phyloP scores from a whole-genome alignment of 2,888 invertebrate species.

The Lumbricus terrestris region DNA sequence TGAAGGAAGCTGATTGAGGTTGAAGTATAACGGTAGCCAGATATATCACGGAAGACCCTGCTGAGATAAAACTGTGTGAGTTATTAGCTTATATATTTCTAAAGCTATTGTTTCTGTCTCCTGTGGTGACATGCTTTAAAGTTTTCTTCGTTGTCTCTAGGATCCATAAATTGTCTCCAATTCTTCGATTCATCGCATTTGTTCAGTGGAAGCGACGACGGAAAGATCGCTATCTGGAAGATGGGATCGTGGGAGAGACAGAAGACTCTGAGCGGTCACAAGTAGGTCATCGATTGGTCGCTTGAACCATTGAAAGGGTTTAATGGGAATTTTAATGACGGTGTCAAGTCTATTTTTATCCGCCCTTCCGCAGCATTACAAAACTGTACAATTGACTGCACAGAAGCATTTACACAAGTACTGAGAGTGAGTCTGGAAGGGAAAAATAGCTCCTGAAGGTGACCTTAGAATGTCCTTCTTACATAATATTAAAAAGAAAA shows the following conservation, averaged over 20 bases:
- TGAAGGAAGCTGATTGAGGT: too few relatives aligned
- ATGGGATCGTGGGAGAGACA: constrained; percentile 83
- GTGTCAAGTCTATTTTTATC: too few relatives aligned
- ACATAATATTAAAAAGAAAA: too few relatives aligned
- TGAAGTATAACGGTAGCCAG: too few relatives aligned
- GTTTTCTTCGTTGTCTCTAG: constrained; percentile 51
- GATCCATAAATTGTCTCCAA: constrained; percentile 74
- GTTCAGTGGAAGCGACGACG: constrained; percentile 81
- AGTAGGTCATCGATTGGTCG: constrained; percentile 61
- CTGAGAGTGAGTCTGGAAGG: too few relatives aligned
- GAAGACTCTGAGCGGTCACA: constrained; percentile 75
- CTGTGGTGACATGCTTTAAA: neutral
- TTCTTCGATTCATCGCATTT: constrained; percentile 76
- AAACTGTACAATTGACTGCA: too few relatives aligned
- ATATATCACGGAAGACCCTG: too few relatives aligned
- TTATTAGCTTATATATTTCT: neutral
- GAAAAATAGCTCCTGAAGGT: too few relatives aligned
- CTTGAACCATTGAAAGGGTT: neutral
- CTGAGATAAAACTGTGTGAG: neutral
- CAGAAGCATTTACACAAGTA: too few relatives aligned
- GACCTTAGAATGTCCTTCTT: too few relatives aligned
- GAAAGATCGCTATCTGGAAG: constrained; percentile 76
- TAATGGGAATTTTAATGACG: neutral
- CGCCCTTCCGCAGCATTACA: too few relatives aligned
- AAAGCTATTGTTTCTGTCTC: too few relatives aligned